phyloP scores from a whole-genome alignment of 2,797 vertebrate species.

The Merluccius polli region DNA sequence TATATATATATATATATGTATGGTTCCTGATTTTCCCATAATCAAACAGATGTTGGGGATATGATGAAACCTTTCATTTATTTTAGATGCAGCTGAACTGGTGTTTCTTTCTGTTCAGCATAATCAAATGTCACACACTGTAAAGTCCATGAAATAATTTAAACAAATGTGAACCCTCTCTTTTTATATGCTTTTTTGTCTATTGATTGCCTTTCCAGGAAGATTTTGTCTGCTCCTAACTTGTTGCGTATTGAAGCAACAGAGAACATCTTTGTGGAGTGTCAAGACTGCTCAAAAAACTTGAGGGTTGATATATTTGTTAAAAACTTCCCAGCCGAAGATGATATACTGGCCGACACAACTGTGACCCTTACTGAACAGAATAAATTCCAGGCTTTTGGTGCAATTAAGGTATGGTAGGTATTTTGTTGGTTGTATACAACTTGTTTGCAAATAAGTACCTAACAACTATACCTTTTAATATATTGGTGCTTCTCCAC shows the following conservation, averaged over 20 bases:
- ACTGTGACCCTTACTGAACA: conserved; percentile 9
- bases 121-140: no score
- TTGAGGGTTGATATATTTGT: conserved; percentile 25
- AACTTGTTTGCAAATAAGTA: no score
- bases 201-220: conserved; percentile 36
- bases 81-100: no score
- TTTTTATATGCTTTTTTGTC: not conserved
- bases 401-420: conserved; percentile 47
- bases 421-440: not conserved
- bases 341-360: not conserved
- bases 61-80: no score
- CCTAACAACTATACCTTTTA: no score
- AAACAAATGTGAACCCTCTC: not conserved
- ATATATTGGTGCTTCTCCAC: no score
- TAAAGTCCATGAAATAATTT: no score
- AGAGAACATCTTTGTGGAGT: conserved; percentile 71
- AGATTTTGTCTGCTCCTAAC: conserved; percentile 64
- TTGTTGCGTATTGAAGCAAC: conserved; percentile 58
- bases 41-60: no score
- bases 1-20: no score
- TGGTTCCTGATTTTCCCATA: no score
- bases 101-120: no score
- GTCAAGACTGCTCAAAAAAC: conserved; percentile 47
- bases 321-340: conserved; percentile 48
- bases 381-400: conserved; percentile 37